phyloP scores from a whole-genome alignment of 2,113 vertebrate species.

The Symphodus melops region DNA sequence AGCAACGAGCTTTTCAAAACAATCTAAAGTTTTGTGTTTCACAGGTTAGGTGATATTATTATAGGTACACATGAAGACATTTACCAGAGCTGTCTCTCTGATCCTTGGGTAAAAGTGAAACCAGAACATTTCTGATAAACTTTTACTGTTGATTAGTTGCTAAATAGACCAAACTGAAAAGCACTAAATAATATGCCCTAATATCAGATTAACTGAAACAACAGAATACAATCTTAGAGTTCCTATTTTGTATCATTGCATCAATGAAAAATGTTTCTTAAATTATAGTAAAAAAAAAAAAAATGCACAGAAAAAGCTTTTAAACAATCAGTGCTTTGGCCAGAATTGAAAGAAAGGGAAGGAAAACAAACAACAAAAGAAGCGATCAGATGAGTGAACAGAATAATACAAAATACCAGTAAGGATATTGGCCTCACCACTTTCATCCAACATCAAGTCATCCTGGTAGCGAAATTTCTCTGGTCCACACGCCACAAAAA shows the following conservation, averaged over 20 bases:
- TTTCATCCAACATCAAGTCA: constrained; percentile 96
- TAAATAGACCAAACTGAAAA: too few relatives aligned
- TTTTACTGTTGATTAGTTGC: too few relatives aligned
- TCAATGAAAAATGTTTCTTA: not conserved
- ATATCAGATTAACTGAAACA: not conserved
- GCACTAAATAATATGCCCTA: too few relatives aligned
- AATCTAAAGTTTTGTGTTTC: too few relatives aligned
- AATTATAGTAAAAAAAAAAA: not conserved
- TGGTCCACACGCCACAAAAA: constrained; percentile 95
- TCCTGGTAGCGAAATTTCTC: constrained; percentile 97
- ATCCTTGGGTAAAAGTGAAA: too few relatives aligned
- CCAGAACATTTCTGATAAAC: too few relatives aligned
- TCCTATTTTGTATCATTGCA: not conserved
- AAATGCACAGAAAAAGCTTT: not conserved
- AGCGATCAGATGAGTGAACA: not conserved
- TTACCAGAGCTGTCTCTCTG: too few relatives aligned
- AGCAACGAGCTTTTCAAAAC: too few relatives aligned
- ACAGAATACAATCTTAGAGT: not conserved
- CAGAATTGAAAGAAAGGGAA: not conserved
- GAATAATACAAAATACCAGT: constrained; percentile 22
- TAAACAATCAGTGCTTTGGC: not conserved
- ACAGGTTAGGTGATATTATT: too few relatives aligned
- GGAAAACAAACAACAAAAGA: not conserved
- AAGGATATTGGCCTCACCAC: constrained; percentile 81
- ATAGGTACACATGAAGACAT: too few relatives aligned